phyloP scores from a whole-genome alignment of 2,113 vertebrate species.

The Pomatorhinus ruficollis region DNA sequence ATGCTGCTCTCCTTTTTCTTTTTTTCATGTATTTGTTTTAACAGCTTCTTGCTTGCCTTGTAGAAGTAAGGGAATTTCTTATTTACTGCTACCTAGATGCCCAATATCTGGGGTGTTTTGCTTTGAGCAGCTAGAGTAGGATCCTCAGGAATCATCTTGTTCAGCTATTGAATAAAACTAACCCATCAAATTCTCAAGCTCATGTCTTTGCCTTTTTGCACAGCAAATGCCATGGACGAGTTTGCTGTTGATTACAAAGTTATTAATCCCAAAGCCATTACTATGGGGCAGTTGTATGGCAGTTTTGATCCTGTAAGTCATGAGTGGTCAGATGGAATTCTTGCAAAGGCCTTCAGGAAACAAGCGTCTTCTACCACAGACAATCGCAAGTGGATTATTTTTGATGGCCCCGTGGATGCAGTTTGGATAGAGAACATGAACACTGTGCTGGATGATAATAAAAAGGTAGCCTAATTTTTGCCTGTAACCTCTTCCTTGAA shows the following conservation, averaged over 20 bases:
- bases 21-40: not conserved
- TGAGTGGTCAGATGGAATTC: conserved; percentile 90
- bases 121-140: not conserved
- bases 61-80: not conserved
- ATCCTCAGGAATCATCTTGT: not conserved
- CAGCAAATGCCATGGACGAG: conserved; percentile 84
- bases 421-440: conserved; percentile 99
- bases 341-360: conserved; percentile 85
- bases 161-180: not conserved
- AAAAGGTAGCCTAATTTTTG: conserved; percentile 80
- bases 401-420: conserved; percentile 95
- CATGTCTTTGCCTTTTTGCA: not conserved
- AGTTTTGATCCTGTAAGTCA: conserved; percentile 89
- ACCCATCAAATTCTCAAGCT: not conserved
- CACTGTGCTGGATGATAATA: conserved; percentile 94
- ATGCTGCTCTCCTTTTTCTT: not conserved
- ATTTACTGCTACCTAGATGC: not conserved
- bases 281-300: conserved; percentile 92
- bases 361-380: conserved; percentile 83
- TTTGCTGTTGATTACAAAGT: conserved; percentile 85
- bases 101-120: not conserved
- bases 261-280: conserved; percentile 92
- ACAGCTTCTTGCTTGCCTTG: not conserved
- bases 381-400: conserved; percentile 90
- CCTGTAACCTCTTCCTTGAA: not conserved